Conservation (phyloP, 2,113 vertebrate species). For the Pachyramphus minor region DNA sequence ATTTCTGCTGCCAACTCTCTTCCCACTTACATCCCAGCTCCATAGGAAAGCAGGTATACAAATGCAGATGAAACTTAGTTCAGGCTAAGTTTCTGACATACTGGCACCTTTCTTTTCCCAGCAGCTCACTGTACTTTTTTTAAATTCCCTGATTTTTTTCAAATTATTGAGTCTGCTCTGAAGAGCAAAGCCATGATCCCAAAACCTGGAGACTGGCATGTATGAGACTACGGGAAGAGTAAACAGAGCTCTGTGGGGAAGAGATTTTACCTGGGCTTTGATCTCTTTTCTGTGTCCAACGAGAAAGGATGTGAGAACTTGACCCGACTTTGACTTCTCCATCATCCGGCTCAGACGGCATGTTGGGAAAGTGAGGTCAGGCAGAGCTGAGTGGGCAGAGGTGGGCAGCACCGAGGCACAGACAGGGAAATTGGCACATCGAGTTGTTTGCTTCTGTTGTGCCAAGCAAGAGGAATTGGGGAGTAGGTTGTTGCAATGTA, state of each 20-base stretch:
- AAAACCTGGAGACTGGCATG: not conserved
- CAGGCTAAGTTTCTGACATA: not conserved
- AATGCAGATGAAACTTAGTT: not conserved
- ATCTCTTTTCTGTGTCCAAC: not conserved
- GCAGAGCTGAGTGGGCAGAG: not conserved
- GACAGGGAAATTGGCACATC: slow-evolving; percentile 6
- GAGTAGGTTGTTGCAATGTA: not conserved
- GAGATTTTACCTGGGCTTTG: not conserved
- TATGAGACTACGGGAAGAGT: not conserved
- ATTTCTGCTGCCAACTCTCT: not conserved
- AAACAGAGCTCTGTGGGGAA: not conserved
- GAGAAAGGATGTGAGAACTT: not conserved
- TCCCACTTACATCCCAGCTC: not conserved
- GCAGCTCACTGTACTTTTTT: not conserved
- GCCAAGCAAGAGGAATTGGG: not conserved
- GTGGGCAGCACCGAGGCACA: not conserved
- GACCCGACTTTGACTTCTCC: not conserved
- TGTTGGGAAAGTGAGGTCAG: not conserved
- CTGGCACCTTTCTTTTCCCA: not conserved
- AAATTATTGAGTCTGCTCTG: not conserved
- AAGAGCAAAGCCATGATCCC: not conserved
- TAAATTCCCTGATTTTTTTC: not conserved
- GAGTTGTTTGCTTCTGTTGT: not conserved
- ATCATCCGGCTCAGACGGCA: rapidly evolving
- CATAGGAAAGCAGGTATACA: not conserved